Evolutionary conservation across 2,797 vertebrate genomes (phyloP).

Genomic region (Chromobotia macracanthus): DNA sequence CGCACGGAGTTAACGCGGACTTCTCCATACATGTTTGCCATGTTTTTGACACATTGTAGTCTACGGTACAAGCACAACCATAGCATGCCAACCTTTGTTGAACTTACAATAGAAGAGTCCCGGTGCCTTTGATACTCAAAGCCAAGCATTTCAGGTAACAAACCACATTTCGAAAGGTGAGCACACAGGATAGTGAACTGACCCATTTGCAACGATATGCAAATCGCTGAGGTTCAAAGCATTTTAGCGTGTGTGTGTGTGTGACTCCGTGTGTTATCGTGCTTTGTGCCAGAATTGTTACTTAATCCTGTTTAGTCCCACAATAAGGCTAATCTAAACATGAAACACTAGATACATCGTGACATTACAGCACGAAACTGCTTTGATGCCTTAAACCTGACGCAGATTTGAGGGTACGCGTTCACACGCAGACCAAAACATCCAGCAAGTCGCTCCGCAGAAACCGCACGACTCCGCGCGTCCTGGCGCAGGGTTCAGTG

Average conservation of each 20-base stretch:
- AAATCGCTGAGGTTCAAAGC: neutral
- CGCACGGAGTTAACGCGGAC: too few relatives aligned
- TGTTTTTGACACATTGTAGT: too few relatives aligned
- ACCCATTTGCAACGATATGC: slow-evolving; percentile 15
- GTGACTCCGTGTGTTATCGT: neutral
- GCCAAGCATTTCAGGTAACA: neutral
- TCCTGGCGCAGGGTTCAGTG: neutral
- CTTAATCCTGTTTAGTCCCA: slow-evolving; percentile 41
- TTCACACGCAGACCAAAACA: slow-evolving; percentile 12
- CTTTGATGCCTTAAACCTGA: slow-evolving; percentile 17
- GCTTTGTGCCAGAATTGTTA: slow-evolving; percentile 20
- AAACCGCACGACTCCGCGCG: neutral
- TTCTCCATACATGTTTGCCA: too few relatives aligned
- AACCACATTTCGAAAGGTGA: too few relatives aligned
- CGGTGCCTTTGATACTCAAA: neutral
- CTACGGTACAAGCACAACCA: neutral
- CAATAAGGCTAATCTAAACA: slow-evolving; percentile 31
- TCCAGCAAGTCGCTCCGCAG: slow-evolving; percentile 9
- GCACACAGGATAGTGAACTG: neutral
- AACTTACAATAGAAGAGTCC: neutral
- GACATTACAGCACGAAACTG: slow-evolving; percentile 12
- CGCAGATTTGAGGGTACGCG: neutral
- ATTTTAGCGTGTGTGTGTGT: neutral
- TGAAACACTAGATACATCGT: slow-evolving; percentile 10
- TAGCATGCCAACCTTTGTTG: neutral